Conservation (phyloP, 2,888 invertebrate species). For the Cheilosia pagana region DNA sequence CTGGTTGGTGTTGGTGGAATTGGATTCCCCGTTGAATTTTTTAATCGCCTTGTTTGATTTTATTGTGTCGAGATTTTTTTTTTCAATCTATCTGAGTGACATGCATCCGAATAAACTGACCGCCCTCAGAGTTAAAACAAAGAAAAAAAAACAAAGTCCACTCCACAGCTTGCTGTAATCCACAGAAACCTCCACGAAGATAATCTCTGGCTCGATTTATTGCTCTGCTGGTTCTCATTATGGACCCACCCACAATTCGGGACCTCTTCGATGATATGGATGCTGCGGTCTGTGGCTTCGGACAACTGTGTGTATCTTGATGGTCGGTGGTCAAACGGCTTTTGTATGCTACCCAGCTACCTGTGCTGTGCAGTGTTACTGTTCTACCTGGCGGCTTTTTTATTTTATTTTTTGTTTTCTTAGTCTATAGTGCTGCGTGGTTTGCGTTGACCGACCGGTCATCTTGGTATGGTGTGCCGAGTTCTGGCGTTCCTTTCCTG, state of each 20-base stretch:
- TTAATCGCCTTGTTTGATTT: conserved; percentile 11
- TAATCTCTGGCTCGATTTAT: conserved; percentile 72
- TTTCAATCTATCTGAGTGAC: conserved; percentile 53
- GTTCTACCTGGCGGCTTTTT: conserved; percentile 59
- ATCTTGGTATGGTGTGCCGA: conserved; percentile 11
- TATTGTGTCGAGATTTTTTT: conserved; percentile 25
- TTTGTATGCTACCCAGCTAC: conserved; percentile 60
- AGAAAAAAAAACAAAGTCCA: neutral
- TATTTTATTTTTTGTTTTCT: conserved; percentile 24
- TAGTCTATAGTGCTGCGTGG: neutral
- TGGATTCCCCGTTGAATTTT: conserved; percentile 52
- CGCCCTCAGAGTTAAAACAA: conserved; percentile 54
- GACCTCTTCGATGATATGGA: conserved; percentile 66
- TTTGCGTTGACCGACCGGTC: conserved; percentile 15
- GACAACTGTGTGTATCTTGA: conserved; percentile 48
- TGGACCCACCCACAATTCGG: conserved; percentile 74
- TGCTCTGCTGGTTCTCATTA: conserved; percentile 66
- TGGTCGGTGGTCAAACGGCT: conserved; percentile 65
- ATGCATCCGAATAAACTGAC: conserved; percentile 71
- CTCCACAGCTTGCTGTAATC: conserved; percentile 15
- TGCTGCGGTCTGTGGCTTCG: conserved; percentile 59
- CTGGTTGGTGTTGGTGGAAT: conserved; percentile 67
- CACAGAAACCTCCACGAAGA: conserved; percentile 42
- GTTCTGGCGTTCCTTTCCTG: conserved; percentile 59
- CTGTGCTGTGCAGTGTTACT: conserved; percentile 66